A percentile compares a stretch with the other conserved stretches of the same genome.
phyloP scores from a whole-genome alignment of 2,888 invertebrate genomes.

The Dione juno region DNA sequence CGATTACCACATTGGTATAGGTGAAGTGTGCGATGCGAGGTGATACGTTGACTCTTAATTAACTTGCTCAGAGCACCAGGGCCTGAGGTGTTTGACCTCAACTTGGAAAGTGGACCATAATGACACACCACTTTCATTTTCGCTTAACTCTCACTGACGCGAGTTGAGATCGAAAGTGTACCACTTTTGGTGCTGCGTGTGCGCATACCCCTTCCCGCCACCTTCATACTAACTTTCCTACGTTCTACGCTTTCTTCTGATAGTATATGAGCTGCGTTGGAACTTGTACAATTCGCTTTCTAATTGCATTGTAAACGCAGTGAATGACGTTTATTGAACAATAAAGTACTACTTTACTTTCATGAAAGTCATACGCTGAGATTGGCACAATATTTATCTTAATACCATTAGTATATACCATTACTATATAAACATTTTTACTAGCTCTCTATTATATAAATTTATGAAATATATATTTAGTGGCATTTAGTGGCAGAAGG shows the following conservation, averaged over 20 bases:
- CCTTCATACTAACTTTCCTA: slow-evolving; percentile 72
- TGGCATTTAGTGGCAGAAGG: too few relatives aligned
- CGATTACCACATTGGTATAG: slow-evolving; percentile 35
- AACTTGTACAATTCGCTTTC: slow-evolving; percentile 81
- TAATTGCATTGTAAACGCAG: slow-evolving; percentile 80
- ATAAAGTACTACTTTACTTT: slow-evolving; percentile 65
- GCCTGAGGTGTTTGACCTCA: slow-evolving; percentile 73
- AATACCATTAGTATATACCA: too few relatives aligned
- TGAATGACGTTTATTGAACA: slow-evolving; percentile 62
- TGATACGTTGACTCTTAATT: slow-evolving; percentile 61
- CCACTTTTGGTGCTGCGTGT: slow-evolving; percentile 78
- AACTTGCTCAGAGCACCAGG: slow-evolving; percentile 63
- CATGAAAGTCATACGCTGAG: slow-evolving; percentile 40
- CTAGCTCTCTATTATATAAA: too few relatives aligned
- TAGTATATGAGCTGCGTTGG: slow-evolving; percentile 55
- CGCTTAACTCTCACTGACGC: slow-evolving; percentile 83
- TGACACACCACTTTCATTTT: slow-evolving; percentile 85
- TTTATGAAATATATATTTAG: too few relatives aligned
- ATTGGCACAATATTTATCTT: slow-evolving; percentile 1
- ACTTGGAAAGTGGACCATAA: slow-evolving; percentile 81
- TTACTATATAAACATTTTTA: too few relatives aligned
- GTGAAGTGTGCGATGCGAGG: slow-evolving; percentile 34
- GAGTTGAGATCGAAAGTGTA: slow-evolving; percentile 82
- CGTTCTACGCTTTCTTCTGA: slow-evolving; percentile 78
- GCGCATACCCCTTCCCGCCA: slow-evolving; percentile 64